These are phyloP conservation scores for Akabosia matsudoensis DNA, from an alignment of 1,140 invertebrate species.

Conservation along the genomic window DNA sequence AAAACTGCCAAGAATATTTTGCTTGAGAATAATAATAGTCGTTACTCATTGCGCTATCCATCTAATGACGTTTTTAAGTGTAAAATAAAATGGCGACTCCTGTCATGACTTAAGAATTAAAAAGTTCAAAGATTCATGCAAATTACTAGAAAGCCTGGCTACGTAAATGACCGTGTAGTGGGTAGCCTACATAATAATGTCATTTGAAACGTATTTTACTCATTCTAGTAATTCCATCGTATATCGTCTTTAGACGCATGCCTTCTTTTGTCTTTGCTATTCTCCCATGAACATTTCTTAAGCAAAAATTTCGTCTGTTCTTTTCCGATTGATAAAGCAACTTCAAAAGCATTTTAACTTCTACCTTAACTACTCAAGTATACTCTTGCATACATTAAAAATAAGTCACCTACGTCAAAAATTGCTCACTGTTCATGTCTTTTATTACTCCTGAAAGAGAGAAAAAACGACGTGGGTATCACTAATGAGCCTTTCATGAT, in stretches of 20 bases:
- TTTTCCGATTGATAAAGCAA: too few relatives aligned
- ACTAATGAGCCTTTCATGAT: conserved; percentile 23
- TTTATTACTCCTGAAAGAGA: conserved; percentile 6
- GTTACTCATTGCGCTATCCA: too few relatives aligned
- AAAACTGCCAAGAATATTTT: not conserved
- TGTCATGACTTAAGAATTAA: not conserved
- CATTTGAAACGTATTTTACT: too few relatives aligned
- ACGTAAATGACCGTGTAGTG: not conserved
- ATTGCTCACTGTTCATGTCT: conserved; percentile 16
- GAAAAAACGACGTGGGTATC: conserved; percentile 16
- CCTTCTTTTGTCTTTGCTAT: too few relatives aligned
- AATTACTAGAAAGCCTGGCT: conserved; percentile 17
- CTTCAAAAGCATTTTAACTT: too few relatives aligned
- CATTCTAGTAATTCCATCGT: too few relatives aligned
- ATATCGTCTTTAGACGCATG: too few relatives aligned
- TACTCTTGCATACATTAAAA: conserved; percentile 11
- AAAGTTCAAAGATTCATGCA: conserved; percentile 24
- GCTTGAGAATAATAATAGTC: not conserved
- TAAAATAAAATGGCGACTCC: not conserved
- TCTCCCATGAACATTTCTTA: too few relatives aligned
- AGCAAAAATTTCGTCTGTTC: not conserved
- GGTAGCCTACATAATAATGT: too few relatives aligned
- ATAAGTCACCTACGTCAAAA: conserved; percentile 24
- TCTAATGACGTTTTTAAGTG: too few relatives aligned
- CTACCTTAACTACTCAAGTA: too few relatives aligned